Evolutionary conservation across 2,797 vertebrate species (phyloP), one percentile per base, ranked within the genome.

Genomic region (Galago senegalensis): DNA sequence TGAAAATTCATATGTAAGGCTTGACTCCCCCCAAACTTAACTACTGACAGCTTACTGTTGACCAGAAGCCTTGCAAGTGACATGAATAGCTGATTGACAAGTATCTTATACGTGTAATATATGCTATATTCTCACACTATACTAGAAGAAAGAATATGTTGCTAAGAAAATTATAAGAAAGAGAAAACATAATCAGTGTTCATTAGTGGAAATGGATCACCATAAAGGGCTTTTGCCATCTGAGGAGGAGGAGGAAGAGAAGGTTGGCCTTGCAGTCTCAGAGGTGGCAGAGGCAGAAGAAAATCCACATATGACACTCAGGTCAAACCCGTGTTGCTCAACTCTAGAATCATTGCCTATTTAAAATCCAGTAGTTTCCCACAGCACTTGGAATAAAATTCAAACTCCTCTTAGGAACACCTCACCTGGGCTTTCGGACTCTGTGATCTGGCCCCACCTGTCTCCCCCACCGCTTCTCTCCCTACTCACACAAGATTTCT

Each of bases 381-480:
- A 69, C 9, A n/a, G 29, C 14, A 29, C 77, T 23, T 56, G 29
- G 56, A 46, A 40, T 23, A 21, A 53, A 76, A 83, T 27, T 40
- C 31, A 65, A 63, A 49, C 29, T 80, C 73, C 65, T 40, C 3
- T 75, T 61, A 0, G 5, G 58, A 56, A 40, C 16, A 21, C 4
- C 31, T 65, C 3, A 34, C 23, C 49, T n/a, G 31, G 69, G 7
- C 56, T 53, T 56, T 53, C 46, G 2, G 7, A 18, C 21, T 40
- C 0, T 12, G 0, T 56, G 6, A 27, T 11, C n/a, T 10, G 61
- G 53, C 18, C 40, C 31, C 1, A 5, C 23, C 23, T 21, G 21
- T 53, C n/a, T 23, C 60, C 65, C 43, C 27, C 3, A 0, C 13
- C 34, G 7, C 40, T 49, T 49, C 18, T 29, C 34, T 72, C 67